phyloP scores from a whole-genome alignment of 2,888 invertebrate species.

The Drosophila ezoana region DNA sequence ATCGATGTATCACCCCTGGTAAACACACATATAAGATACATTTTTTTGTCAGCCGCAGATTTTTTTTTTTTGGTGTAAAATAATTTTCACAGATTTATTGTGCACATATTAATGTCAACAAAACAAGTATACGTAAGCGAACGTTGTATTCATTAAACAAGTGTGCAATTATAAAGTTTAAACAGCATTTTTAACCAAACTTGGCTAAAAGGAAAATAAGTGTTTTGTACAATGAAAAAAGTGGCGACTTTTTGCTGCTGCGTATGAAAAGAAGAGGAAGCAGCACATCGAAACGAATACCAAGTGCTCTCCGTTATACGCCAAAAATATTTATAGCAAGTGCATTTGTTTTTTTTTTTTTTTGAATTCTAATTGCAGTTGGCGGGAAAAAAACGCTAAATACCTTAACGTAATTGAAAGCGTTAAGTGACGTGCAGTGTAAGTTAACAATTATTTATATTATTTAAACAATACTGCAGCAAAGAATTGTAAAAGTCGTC shows the following conservation, averaged over 20 bases:
- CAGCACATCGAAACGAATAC: constrained; percentile 55
- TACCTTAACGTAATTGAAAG: constrained; percentile 31
- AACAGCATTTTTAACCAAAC: background rate
- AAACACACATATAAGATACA: constrained; percentile 46
- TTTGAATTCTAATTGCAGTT: constrained; percentile 49
- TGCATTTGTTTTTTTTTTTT: constrained; percentile 36
- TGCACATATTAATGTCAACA: constrained; percentile 44
- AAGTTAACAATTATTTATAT: constrained; percentile 47
- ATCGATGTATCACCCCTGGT: constrained; percentile 46
- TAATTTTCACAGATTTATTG: constrained; percentile 55
- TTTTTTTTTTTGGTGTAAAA: constrained; percentile 48
- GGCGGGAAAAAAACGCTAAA: constrained; percentile 9
- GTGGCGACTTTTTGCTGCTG: constrained; percentile 64
- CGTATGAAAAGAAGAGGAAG: constrained; percentile 40
- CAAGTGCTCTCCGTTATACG: constrained; percentile 41
- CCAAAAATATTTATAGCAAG: constrained; percentile 41
- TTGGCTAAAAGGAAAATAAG: constrained; percentile 8
- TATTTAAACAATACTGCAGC: constrained; percentile 33
- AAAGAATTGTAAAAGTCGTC: constrained; percentile 46
- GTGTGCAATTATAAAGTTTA: background rate
- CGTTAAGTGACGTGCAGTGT: constrained; percentile 36
- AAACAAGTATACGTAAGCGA: constrained; percentile 14
- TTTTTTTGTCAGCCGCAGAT: constrained; percentile 31
- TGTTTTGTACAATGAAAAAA: constrained; percentile 52
- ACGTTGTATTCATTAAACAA: background rate